Evolutionary conservation across 2,797 vertebrate species (phyloP), one percentile per base, ranked within the genome.

Genomic region (Myotis myotis): DNA sequence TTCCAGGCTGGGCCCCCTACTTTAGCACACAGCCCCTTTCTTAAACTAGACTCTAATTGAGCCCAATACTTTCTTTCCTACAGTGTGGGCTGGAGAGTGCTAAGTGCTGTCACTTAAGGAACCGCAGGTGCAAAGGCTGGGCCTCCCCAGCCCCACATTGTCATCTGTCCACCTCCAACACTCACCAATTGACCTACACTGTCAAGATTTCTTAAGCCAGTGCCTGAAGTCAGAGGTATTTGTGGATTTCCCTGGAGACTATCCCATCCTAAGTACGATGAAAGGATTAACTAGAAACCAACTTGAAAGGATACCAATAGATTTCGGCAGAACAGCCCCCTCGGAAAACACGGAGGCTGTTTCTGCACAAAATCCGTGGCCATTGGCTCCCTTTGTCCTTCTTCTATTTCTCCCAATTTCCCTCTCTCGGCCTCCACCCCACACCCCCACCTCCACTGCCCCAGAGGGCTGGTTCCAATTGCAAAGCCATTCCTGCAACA

Each of bases 381-480:
- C 87, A 97, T 97, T 97, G 83, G 62, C 96, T 80, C 38, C 17
- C 60, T 95, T 85, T 90, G 94, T 96, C 92, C 75, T 95, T 70
- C 89, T 55, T 89, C 83, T 84, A 57, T 83, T 88, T 91, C 95
- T 96, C 80, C 90, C 79, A 86, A 53, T 96, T 97, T 96, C 89
- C 89, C 87, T 68, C 89, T 92, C 62, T 90, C 13, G 15, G 82
- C 72, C 36, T 75, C 57, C n/a, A 41, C 16, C 60, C 62, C 36
- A n/a, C 28, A 28, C 20, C 30, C 57, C 38, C 41, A n/a, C 12
- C 55, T 71, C 94, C 93, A 33, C 80, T 49, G 80, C 85, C 92
- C 91, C 87, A 71, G 76, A 97, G 95, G 96, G 68, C 97, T 98
- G 97, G 93, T 98, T 97, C 97, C 97, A 98, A 97, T 98, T 97